These are phyloP conservation scores for Megalopta genalis DNA, from an alignment of 1,140 invertebrate genomes.

Conservation along the genomic window DNA sequence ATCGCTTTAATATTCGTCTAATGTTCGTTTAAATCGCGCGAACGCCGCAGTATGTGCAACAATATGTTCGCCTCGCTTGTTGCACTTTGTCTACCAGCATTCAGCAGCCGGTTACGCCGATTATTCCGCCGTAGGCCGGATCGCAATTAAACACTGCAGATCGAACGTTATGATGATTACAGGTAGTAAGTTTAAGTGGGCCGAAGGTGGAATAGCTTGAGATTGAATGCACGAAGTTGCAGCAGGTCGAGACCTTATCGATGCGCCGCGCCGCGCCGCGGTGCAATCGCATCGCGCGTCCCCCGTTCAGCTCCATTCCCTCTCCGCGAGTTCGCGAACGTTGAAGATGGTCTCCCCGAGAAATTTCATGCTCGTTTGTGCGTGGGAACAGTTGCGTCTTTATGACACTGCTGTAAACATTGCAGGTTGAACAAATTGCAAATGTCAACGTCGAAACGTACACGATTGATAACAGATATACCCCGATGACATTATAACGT, in stretches of 20 bases:
- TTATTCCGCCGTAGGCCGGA: conserved; percentile 4
- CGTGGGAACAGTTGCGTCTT: too few species aligned
- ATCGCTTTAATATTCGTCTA: too few species aligned
- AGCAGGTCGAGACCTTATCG: conserved; percentile 59
- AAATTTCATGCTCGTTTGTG: conserved; percentile 20
- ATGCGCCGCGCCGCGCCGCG: not conserved
- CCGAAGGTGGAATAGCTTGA: conserved; percentile 43
- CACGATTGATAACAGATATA: too few species aligned
- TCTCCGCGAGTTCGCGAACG: conserved; percentile 12
- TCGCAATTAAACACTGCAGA: conserved; percentile 14
- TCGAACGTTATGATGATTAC: conserved; percentile 37
- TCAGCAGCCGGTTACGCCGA: not conserved
- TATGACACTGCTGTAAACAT: too few species aligned
- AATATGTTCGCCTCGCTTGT: not conserved
- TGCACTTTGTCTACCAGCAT: too few species aligned
- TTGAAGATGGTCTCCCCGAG: conserved; percentile 22
- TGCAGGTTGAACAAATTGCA: too few species aligned
- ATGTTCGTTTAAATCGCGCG: too few species aligned
- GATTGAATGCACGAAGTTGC: conserved; percentile 53
- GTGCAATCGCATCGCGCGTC: conserved; percentile 42
- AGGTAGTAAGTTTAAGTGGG: conserved; percentile 50
- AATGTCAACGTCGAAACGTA: too few species aligned
- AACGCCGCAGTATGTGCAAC: too few species aligned
- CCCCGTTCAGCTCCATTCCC: conserved; percentile 46
- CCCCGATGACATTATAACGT: too few species aligned